Evolutionary conservation across 2,113 vertebrate species (phyloP), one percentile per base, ranked within the genome.

Genomic region (Bombycilla garrulus): DNA sequence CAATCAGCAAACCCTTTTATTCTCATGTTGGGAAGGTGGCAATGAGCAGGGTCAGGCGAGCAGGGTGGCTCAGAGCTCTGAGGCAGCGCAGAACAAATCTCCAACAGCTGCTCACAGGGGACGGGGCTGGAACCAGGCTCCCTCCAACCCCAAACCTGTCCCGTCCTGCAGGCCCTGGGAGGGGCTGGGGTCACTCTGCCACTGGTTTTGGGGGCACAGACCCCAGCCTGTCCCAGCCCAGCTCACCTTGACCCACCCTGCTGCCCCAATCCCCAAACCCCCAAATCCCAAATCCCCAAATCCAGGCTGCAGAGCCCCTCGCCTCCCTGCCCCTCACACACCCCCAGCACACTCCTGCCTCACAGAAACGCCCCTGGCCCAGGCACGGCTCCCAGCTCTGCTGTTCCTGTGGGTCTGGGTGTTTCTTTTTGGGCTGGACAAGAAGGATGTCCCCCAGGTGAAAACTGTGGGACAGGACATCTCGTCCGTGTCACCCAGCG

Each of bases 141-240:
- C n/a, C 20, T 3, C 56, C 56, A 3, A 4, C 11, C n/a, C 69
- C 24, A 3, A 3, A 1, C 15, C 3, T 14, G n/a, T 28, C 10
- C 38, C 26, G 1, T 0, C 21, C 74, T 14, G 2, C 48, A 19
- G 64, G 1, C 4, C 38, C 65, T 65, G 80, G 92, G 77, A 80
- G 40, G 29, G 88, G 80, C 35, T n/a, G 57, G n/a, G 90, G 19
- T 86, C 91, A 45, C 83, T 76, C 51, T 84, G 93, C 91, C 74
- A 85, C 97, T 64, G 38, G 9, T 53, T 92, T 50, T 65, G 93
- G 97, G 91, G 73, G 90, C 86, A 48, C 51, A 44, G 94, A 79
- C n/a, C 91, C 93, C 96, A 92, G 71, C 93, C 95, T 90, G 96
- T 78, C 94, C 97, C 92, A 88, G 64, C 87, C 87, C 96, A 77